Evolutionary conservation across 2,888 invertebrate genomes (phyloP), one percentile per base, ranked within the genome.

Genomic region (Anorthoa munda): DNA sequence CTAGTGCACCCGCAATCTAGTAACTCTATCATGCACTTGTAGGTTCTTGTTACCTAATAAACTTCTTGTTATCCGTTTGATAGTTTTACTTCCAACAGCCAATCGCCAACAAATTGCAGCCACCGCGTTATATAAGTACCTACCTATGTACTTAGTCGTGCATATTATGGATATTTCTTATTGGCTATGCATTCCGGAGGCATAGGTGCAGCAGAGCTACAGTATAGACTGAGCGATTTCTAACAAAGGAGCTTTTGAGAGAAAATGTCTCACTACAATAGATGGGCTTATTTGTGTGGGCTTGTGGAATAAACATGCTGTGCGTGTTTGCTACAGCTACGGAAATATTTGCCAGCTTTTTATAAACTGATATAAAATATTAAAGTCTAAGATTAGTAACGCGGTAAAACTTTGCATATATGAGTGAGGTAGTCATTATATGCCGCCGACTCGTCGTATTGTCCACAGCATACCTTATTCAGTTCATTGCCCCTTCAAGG

Each of bases 401-500:
- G 50, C 18, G 56, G 18, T 50, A 56, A 21, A 75, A 50, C 48
- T 50, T 60, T 23, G 56, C 61, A 53, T 58, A 50, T 63, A 23
- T 70, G n/a, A 53, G 15, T 72, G 77, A 77, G 50, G 17, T 39
- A 59, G 63, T 51, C 50, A 74, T 56, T 58, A 66, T 48, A 53
- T 48, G 65, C 23, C 31, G 65, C 23, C 31, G 46, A 50, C 46
- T 75, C 55, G 58, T 66, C 23, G 53, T 66, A 56, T 64, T 72
- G 67, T 72, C 71, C 78, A 70, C 70, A 72, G 70, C 76, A 72
- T 79, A 77, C 53, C 66, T 51, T 71, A 61, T 64, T 72, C 75
- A 81, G 88, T 84, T 88, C 87, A 87, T 61, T 83, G 89, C 75
- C 84, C 86, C 72, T 61, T 76, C 87, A 87, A 89, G 87, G 88